Evolutionary conservation across 2,797 vertebrate genomes (phyloP), one percentile per base, ranked within the genome.

Genomic region (Lerista edwardsae): DNA sequence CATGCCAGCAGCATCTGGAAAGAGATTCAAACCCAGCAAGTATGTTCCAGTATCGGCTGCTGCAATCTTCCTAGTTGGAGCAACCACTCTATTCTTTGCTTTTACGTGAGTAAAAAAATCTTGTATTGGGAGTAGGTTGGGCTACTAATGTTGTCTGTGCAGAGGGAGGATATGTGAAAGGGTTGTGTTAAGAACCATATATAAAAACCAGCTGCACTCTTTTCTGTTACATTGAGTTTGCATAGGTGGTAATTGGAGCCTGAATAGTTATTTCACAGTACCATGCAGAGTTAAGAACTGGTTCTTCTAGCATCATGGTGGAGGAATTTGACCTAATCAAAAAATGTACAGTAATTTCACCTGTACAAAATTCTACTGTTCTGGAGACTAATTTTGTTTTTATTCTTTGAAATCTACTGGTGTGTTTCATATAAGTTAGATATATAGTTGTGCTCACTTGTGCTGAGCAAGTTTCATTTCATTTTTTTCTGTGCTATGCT

Each of bases 11-110:
- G 96, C 94, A 91, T 96, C 96, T 85, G 96, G 93, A 94, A 97
- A 97, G 92, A 98, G 97, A 55, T 96, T 99, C 93, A 97, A 98
- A 94, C 98, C 98, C 89, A 98, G 98, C 93, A 98, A 99, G 87
- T 99, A 99, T 17, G 96, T 99, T 84, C 98, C 98, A 0, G 98
- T 99, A 92, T 98, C 98, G 0, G 98, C 98, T 36, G 98, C 98
- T 29, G 98, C 98, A n/a, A 95, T 98, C 96, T 99, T 99, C 96
- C 95, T 99, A 81, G 98, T 99, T 86, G 98, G 98, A 91, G 97
- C 98, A 86, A 99, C 98, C 73, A 98, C 98, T 1, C 98, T 99
- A 88, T 99, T 99, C 97, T 99, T 99, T 94, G 97, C 97, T 94
- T 99, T 99, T 95, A 99, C 98, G 98, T 99, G 96, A 99, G 98